Conservation (phyloP, 2,797 vertebrate species). For the Rousettus madagascariensis region DNA sequence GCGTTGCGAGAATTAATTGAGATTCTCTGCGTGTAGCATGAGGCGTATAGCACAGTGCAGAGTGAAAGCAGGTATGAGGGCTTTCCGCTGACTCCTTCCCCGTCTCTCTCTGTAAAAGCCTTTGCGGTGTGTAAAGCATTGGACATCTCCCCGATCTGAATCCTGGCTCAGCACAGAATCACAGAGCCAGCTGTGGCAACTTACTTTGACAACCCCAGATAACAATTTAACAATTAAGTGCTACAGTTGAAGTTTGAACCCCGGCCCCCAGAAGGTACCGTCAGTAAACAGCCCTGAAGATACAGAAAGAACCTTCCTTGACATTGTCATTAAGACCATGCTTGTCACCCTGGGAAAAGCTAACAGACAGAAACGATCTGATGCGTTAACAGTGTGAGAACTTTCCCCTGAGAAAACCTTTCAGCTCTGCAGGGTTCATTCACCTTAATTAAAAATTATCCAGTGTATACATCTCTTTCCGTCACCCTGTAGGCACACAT, state of each 20-base stretch:
- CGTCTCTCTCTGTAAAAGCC: background rate
- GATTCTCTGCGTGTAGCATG: accelerated
- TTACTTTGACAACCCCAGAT: conserved; percentile 61
- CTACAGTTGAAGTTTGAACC: conserved; percentile 15
- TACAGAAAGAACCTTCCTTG: conserved; percentile 37
- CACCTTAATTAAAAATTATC: conserved; percentile 73
- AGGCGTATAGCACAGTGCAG: accelerated
- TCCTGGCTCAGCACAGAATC: background rate
- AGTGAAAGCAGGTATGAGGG: accelerated
- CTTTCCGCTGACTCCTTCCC: background rate
- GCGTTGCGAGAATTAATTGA: background rate
- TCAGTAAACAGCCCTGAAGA: conserved; percentile 65
- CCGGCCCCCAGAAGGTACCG: conserved; percentile 33
- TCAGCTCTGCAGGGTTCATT: conserved; percentile 64
- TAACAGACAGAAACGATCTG: conserved; percentile 80
- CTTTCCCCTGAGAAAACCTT: conserved; percentile 75
- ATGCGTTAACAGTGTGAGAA: conserved; percentile 78
- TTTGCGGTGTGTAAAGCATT: accelerated
- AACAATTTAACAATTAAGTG: conserved; percentile 64
- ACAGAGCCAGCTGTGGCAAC: background rate
- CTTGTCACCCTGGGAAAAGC: conserved; percentile 78
- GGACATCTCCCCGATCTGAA: background rate
- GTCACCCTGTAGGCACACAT: background rate
- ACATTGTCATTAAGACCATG: conserved; percentile 69
- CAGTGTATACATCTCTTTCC: conserved; percentile 53